Evolutionary conservation across 2,113 vertebrate species (phyloP).

Genomic region (human (Homo sapiens)): DNA sequence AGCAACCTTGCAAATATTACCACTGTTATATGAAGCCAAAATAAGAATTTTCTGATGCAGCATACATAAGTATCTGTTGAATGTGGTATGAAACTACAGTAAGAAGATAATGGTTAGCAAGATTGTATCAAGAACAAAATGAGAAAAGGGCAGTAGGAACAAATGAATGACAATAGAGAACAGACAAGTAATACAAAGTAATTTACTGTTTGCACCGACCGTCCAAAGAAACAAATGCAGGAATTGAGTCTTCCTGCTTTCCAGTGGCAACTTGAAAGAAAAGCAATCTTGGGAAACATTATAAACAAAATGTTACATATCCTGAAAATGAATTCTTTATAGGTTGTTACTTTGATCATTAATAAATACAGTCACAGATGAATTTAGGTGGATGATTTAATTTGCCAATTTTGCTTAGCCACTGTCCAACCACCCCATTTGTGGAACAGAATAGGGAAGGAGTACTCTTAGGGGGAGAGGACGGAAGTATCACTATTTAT

Average conservation of each 20-base stretch:
- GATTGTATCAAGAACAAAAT: background rate
- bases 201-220: background rate
- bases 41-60: slow-evolving; percentile 14
- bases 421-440: background rate
- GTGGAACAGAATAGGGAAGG: background rate
- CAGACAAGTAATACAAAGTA: background rate
- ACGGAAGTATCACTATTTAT: background rate
- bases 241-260: background rate
- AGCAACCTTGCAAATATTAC: background rate
- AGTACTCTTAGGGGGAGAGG: background rate
- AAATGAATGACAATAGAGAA: background rate
- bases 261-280: background rate
- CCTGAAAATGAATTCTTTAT: background rate
- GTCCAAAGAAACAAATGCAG: background rate
- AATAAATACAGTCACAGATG: background rate
- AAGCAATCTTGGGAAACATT: background rate
- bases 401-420: background rate
- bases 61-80: background rate
- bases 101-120: background rate
- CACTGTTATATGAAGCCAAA: background rate
- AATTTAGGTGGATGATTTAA: background rate
- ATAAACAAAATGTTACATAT: background rate
- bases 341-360: background rate
- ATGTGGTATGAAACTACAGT: background rate
- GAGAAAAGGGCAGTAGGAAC: background rate